Evolutionary conservation across 1,140 invertebrate species (phyloP), one percentile per base, ranked within the genome.

Genomic region (Brachionus paranguensis): DNA sequence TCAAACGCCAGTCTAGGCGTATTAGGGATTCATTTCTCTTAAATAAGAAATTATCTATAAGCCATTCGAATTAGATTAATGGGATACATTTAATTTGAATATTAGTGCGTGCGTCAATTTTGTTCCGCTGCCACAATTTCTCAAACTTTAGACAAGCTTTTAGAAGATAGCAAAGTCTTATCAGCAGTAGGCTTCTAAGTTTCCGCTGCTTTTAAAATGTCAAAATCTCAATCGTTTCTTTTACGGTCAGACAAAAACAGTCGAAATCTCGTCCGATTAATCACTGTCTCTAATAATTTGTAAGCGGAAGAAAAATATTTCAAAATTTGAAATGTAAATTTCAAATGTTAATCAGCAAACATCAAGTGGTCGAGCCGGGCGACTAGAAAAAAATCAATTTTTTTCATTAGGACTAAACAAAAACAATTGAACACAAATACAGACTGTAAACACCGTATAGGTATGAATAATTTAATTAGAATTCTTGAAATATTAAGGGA

Each of bases 151-250:
- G 68, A 72, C 68, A 72, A 43, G 68, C 68, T 72, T 72, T 72
- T 72, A 72, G 24, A 11, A 72, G 68, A 72, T 41, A 72, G n/a
- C 33, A 72, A 12, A 72, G 33, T 72, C 29, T 20, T 43, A 72
- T 72, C 37, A 43, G 33, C 45, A 47, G 45, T 41, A 20, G 27
- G 33, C 27, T 72, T 41, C 29, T 72, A 37, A 72, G 33, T 72
- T 72, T 72, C 68, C 68, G 68, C 68, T 72, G 72, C 72, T 76
- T 50, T 76, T 76, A 76, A 76, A 76, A 76, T 76, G 72, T 76
- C 72, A 76, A 76, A 76, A 14, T 76, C 24, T 50, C 10, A 10
- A 29, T 10, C 11, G 8, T 27, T 27, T 76, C 45, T 76, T 50
- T 50, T 76, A 50, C 27, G 29, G 68, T 72, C 37, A 50, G 47